Conservation (phyloP, 2,113 vertebrate genomes). For the Festucalex cinctus region DNA sequence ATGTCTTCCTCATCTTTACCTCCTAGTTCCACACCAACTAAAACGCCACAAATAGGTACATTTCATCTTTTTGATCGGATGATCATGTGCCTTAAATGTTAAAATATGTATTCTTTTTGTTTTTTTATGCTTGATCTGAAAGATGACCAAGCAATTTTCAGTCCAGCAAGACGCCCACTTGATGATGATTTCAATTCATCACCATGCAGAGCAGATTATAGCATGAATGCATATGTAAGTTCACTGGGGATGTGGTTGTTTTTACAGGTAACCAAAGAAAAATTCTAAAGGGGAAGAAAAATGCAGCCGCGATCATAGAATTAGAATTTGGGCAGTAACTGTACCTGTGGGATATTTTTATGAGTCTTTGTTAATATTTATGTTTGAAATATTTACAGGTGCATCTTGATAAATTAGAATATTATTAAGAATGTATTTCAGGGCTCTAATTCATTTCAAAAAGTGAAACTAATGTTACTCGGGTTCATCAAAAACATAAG, state of each 20-base stretch:
- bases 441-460: not conserved
- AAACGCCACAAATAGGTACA: constrained; percentile 34
- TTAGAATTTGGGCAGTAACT: not conserved
- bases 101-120: constrained; percentile 1
- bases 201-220: constrained; percentile 30
- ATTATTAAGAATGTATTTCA: not conserved
- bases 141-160: constrained; percentile 22
- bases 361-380: not conserved
- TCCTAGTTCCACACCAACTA: constrained; percentile 53
- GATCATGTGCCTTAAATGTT: not conserved
- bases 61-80: not conserved
- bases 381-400: too few relatives aligned
- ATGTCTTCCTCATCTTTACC: constrained; percentile 52
- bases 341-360: not conserved
- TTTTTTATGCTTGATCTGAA: constrained; percentile 18
- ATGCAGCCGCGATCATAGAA: too few relatives aligned
- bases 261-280: not conserved
- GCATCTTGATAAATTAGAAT: too few relatives aligned
- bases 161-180: constrained; percentile 13
- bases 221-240: constrained; percentile 42
- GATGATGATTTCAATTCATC: constrained; percentile 26
- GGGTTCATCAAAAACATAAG: not conserved
- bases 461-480: not conserved
- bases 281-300: too few relatives aligned
- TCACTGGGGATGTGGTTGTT: not conserved